phyloP scores from a whole-genome alignment of 2,113 vertebrate species.

The Fregetta grallaria region DNA sequence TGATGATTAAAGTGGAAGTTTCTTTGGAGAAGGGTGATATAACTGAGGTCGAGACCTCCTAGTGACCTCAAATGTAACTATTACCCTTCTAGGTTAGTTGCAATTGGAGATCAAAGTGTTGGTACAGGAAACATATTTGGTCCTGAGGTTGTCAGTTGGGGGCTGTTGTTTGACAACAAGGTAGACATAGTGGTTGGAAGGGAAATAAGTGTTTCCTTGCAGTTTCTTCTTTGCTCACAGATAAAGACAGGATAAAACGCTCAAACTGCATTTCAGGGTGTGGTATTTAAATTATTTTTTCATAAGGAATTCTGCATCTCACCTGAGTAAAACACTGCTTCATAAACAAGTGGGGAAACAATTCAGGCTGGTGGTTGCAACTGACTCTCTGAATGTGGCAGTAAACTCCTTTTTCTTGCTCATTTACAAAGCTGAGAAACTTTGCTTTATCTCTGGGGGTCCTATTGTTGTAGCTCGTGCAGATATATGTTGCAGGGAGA shows the following conservation, averaged over 20 bases:
- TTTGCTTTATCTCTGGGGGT: neutral
- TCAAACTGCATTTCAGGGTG: neutral
- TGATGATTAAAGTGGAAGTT: slow-evolving; percentile 63
- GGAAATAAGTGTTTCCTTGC: neutral
- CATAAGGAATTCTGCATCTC: neutral
- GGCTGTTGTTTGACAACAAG: slow-evolving; percentile 1
- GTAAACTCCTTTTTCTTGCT: neutral
- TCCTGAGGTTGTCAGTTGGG: slow-evolving; percentile 30
- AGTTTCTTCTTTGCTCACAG: neutral
- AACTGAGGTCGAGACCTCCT: slow-evolving; percentile 60
- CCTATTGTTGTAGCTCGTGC: neutral
- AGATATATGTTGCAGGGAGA: neutral
- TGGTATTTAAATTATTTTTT: neutral
- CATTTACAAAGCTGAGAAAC: neutral
- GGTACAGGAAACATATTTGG: slow-evolving; percentile 56
- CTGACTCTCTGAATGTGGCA: neutral
- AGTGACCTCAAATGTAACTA: slow-evolving; percentile 64
- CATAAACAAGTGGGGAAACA: neutral
- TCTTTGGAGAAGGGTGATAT: slow-evolving; percentile 51
- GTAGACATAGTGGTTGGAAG: neutral
- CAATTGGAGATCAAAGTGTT: slow-evolving; percentile 70
- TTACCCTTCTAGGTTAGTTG: slow-evolving; percentile 63
- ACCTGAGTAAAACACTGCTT: neutral
- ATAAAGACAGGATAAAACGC: neutral
- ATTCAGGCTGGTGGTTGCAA: neutral